Evolutionary conservation across 1,140 invertebrate genomes (phyloP).

Genomic region (Teleogryllus occipitalis): DNA sequence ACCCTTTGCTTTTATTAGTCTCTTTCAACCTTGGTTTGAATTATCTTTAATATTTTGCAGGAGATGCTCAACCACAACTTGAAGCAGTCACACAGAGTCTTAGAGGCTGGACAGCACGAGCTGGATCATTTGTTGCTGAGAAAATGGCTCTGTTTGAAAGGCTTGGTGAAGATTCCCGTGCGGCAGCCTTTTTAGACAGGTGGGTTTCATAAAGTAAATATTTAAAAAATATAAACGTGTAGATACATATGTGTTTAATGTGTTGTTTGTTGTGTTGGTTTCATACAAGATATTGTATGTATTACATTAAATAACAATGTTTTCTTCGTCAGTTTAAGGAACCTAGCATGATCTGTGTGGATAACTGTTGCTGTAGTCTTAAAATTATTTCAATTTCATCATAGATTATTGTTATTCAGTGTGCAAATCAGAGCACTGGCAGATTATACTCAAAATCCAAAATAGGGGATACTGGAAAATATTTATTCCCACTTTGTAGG

Average conservation of each 20-base stretch:
- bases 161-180: conserved; percentile 48
- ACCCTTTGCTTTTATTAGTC: too few species aligned
- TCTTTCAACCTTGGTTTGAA: neutral
- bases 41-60: neutral
- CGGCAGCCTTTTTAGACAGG: conserved; percentile 49
- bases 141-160: conserved; percentile 66
- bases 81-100: conserved; percentile 36
- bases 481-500: neutral
- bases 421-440: neutral
- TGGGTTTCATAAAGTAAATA: conserved; percentile 25
- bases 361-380: neutral
- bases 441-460: neutral
- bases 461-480: neutral
- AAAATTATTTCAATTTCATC: neutral
- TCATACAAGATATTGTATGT: neutral
- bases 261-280: neutral
- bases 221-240: neutral
- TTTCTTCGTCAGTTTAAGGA: neutral
- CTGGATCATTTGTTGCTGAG: conserved; percentile 67
- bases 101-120: conserved; percentile 64
- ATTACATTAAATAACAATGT: neutral
- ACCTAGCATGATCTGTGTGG: neutral
- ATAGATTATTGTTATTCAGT: neutral
- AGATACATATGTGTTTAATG: neutral
- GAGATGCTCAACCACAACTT: conserved; percentile 21